Percentiles rank a stretch among this genome's conserved stretches.
Conservation (phyloP, 2,888 invertebrate species). For the Philaethria dido region DNA sequence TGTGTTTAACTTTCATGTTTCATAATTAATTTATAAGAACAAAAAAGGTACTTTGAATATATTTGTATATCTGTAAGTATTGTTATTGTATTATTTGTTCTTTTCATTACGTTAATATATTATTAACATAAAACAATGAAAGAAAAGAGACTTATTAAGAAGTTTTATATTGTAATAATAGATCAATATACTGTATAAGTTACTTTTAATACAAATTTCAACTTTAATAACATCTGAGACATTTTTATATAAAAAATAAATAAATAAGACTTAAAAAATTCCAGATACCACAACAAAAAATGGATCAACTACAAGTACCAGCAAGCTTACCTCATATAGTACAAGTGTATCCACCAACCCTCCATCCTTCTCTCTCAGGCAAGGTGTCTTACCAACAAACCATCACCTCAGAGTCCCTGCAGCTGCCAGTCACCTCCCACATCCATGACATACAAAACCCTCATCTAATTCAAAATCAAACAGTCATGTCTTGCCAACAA, state of each 20-base stretch:
- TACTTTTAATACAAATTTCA: neutral
- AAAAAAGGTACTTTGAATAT: neutral
- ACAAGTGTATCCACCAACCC: constrained; percentile 66
- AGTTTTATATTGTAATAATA: too few species aligned
- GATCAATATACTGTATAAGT: too few species aligned
- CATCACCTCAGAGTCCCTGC: constrained; percentile 61
- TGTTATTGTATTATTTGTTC: neutral
- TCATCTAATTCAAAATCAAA: constrained; percentile 62
- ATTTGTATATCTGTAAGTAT: neutral
- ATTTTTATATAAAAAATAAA: neutral
- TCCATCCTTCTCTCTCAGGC: constrained; percentile 62
- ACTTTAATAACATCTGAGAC: neutral
- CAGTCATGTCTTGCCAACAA: constrained; percentile 72
- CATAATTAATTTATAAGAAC: neutral
- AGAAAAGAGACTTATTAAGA: too few species aligned
- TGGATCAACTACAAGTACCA: constrained; percentile 68
- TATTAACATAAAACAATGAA: too few species aligned
- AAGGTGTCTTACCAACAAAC: constrained; percentile 69
- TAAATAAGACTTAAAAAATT: neutral
- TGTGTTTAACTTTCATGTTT: neutral
- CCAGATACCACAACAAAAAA: constrained; percentile 41
- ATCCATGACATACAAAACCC: constrained; percentile 59
- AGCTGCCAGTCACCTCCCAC: constrained; percentile 59
- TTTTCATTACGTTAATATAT: too few species aligned
- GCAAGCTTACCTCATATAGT: constrained; percentile 65